Evolutionary conservation across 2,113 vertebrate species (phyloP).

Genomic region (Ochotona princeps): DNA sequence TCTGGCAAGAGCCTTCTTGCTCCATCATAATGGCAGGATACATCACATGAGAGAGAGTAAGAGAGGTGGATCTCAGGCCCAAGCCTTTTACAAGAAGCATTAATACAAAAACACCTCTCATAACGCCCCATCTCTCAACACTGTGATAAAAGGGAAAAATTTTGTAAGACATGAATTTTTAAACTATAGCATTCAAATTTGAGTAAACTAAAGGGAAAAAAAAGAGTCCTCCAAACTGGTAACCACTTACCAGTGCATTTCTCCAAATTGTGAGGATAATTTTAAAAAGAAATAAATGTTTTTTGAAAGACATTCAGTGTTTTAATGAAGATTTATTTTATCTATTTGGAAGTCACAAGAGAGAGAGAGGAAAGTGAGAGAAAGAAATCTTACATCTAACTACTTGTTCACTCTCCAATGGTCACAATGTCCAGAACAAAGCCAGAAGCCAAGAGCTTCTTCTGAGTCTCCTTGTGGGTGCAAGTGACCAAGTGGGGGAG

Average conservation of each 20-base stretch:
- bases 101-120: not conserved
- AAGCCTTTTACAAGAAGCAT: not conserved
- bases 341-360: too few relatives aligned
- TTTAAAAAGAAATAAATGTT: not conserved
- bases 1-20: not conserved
- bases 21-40: not conserved
- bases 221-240: not conserved
- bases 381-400: too few relatives aligned
- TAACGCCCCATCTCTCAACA: fast-evolving
- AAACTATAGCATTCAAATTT: not conserved
- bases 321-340: too few relatives aligned
- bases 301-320: not conserved
- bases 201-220: slow-evolving; percentile 41
- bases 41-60: not conserved
- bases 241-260: slow-evolving; percentile 7
- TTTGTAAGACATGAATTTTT: not conserved
- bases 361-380: too few relatives aligned
- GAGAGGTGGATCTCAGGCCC: not conserved
- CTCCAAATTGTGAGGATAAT: slow-evolving; percentile 2
- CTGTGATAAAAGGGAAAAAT: not conserved
- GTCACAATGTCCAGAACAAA: too few relatives aligned
- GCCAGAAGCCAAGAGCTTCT: too few relatives aligned
- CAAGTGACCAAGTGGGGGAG: too few relatives aligned
- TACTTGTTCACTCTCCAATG: too few relatives aligned
- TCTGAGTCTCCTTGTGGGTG: too few relatives aligned